Conservation (phyloP, 1,140 invertebrate species). For the Drosophila sulfurigaster region DNA sequence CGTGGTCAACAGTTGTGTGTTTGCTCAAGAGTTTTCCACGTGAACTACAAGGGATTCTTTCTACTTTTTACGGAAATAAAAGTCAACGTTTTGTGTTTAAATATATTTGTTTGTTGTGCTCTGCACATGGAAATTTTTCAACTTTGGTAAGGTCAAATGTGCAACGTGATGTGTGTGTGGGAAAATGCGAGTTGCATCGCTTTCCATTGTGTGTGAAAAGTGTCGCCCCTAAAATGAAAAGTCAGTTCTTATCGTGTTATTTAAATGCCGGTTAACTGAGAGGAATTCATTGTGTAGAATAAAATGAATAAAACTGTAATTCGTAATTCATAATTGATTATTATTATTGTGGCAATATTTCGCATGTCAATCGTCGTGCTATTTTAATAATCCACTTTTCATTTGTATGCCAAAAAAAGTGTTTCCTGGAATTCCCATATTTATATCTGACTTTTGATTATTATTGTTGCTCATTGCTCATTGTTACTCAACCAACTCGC, state of each 20-base stretch:
- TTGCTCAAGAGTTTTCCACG: conserved; percentile 45
- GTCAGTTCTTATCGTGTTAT: background rate
- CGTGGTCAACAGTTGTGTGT: conserved; percentile 69
- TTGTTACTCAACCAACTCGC: conserved; percentile 21
- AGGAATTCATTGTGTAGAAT: conserved; percentile 25
- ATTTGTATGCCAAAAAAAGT: background rate
- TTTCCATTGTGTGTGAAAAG: conserved; percentile 13
- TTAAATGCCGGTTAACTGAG: conserved; percentile 8
- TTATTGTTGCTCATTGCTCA: conserved; percentile 16
- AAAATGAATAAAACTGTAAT: no score
- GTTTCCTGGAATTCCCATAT: conserved; percentile 36
- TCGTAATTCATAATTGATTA: background rate
- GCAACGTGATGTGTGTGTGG: conserved; percentile 5
- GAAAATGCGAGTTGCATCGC: background rate
- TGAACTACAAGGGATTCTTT: background rate
- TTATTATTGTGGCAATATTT: conserved; percentile 2
- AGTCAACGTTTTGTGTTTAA: conserved; percentile 24
- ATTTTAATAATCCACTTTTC: conserved; percentile 17
- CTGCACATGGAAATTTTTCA: conserved; percentile 41
- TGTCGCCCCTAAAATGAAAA: background rate
- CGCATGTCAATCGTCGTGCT: conserved; percentile 19
- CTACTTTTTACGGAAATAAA: background rate
- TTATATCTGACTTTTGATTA: conserved; percentile 15
- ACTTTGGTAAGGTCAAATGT: conserved; percentile 27
- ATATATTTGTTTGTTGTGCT: conserved; percentile 2